Percentiles rank a stretch among this genome's conserved stretches.
Conservation (phyloP, 2,113 vertebrate species). For the Antennarius striatus region DNA sequence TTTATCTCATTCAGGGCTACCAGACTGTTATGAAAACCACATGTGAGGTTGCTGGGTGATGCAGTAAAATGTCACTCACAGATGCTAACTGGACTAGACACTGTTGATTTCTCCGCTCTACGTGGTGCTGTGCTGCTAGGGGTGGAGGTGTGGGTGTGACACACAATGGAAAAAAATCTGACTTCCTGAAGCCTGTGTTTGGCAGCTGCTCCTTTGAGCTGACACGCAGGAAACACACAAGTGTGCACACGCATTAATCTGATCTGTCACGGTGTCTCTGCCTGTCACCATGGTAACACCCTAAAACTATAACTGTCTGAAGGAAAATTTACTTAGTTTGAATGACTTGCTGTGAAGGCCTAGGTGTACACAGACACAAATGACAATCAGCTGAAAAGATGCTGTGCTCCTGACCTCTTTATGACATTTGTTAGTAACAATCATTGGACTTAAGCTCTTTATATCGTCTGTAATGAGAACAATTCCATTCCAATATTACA, state of each 20-base stretch:
- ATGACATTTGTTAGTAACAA: conserved; percentile 4
- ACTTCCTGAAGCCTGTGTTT: conserved; percentile 37
- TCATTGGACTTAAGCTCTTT: neutral
- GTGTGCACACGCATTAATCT: conserved; percentile 51
- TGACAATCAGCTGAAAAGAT: conserved; percentile 25
- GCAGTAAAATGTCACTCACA: conserved; percentile 39
- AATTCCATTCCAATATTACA: conserved; percentile 22
- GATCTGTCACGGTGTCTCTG: conserved; percentile 56
- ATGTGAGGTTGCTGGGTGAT: neutral
- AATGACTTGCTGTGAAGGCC: conserved; percentile 6
- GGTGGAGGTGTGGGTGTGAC: conserved; percentile 48
- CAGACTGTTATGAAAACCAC: no score
- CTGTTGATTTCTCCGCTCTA: conserved; percentile 34
- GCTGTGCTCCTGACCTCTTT: conserved; percentile 23
- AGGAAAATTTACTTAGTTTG: conserved; percentile 37
- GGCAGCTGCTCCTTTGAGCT: conserved; percentile 61
- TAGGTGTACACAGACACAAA: neutral
- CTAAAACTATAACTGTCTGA: conserved; percentile 65
- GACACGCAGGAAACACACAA: conserved; percentile 22
- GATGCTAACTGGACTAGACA: conserved; percentile 40
- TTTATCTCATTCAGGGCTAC: no score
- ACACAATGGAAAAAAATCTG: conserved; percentile 18
- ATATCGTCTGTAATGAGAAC: conserved; percentile 12
- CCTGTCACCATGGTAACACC: conserved; percentile 74
- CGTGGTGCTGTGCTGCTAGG: conserved; percentile 13